Conservation (phyloP, 2,797 vertebrate genomes). For the Natrix natrix region DNA sequence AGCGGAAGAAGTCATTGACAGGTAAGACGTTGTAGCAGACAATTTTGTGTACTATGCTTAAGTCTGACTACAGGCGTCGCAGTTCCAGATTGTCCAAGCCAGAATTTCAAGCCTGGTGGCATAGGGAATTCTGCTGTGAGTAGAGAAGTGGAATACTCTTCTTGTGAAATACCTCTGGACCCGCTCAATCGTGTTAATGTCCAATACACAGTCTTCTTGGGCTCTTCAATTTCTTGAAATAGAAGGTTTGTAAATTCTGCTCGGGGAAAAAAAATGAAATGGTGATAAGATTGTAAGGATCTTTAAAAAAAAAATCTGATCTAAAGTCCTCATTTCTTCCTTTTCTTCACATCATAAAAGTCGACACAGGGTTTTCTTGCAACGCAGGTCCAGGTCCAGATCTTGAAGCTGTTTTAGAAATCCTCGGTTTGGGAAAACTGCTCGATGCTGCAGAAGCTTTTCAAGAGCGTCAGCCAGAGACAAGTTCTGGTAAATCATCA, state of each 20-base stretch:
- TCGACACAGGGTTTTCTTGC: neutral
- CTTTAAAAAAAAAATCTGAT: neutral
- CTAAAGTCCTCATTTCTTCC: neutral
- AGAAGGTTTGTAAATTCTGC: neutral
- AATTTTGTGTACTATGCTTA: too few relatives aligned
- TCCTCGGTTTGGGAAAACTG: conserved; percentile 67
- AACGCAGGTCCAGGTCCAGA: conserved; percentile 50
- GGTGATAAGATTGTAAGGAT: neutral
- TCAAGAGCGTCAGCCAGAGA: conserved; percentile 61
- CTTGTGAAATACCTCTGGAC: too few relatives aligned
- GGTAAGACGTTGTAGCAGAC: too few relatives aligned
- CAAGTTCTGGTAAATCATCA: conserved; percentile 70
- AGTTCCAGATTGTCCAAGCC: too few relatives aligned
- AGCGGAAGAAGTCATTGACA: too few relatives aligned
- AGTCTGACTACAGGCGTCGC: too few relatives aligned
- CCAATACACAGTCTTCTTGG: neutral
- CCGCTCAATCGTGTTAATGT: too few relatives aligned
- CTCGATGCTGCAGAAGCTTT: conserved; percentile 50
- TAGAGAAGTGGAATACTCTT: too few relatives aligned
- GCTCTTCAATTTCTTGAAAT: neutral
- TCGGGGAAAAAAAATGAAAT: neutral
- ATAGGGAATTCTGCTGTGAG: too few relatives aligned
- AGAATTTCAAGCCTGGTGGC: too few relatives aligned
- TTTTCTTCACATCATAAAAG: neutral
- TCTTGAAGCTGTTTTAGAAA: conserved; percentile 68